Evolutionary conservation across 2,888 invertebrate species (phyloP), one percentile per base, ranked within the genome.

Genomic region (Macrosoma leucophasiata): DNA sequence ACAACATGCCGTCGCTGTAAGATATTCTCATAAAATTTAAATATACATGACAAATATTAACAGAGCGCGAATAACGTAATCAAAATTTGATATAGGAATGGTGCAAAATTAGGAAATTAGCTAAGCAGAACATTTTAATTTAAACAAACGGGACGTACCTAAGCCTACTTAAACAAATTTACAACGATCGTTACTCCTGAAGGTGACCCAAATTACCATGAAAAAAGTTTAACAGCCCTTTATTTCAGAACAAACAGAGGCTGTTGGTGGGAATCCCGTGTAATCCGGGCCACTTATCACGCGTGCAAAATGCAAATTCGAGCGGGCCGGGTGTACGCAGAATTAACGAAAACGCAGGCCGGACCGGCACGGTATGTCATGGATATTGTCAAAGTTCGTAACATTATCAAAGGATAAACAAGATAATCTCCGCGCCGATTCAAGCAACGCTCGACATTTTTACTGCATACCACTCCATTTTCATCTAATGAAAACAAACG

Each of bases 231-330:
- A 79, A 78, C 74, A 77, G 73, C 79, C 79, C 79, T 82, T 82
- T 81, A 81, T 82, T 81, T 79, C 74, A 74, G 78, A 63, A 68
- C 77, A 82, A 79, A 82, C 81, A 77, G 76, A 75, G 78, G 75
- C 77, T 70, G 77, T 72, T 74, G 73, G 77, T 52, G 68, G 67
- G 72, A 77, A 81, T 77, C 81, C 82, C 66, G 61, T 74, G 77
- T 84, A 84, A 84, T 84, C 84, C 84, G 46, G 61, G 53, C 68
- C 79, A 84, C 84, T 82, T 84, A 84, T 84, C 84, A 84, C 84
- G 77, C 77, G 82, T 81, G 78, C 81, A 84, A 84, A 84, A 84
- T 84, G 84, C 84, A 84, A 84, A 84, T 84, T 78, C 72, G 50
- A 58, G 50, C 62, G 62, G 67, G 62, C 58, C 60, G 53, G 58